Evolutionary conservation across 2,113 vertebrate genomes (phyloP).

Genomic region (Pipa parva): DNA sequence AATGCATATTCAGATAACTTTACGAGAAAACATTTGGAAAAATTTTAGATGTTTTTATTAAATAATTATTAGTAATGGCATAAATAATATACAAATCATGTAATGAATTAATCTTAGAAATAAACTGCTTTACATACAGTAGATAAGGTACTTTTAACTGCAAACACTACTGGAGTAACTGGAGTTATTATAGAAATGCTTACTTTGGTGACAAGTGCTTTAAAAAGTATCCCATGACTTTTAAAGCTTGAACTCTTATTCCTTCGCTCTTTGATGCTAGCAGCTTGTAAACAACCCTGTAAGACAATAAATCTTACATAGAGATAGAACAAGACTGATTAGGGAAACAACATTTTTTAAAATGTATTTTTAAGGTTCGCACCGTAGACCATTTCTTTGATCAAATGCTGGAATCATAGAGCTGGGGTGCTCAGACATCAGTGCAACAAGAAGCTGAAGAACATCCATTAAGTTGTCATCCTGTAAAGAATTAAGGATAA

Average conservation of each 20-base stretch:
- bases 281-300: conserved; percentile 91
- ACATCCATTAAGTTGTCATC: conserved; percentile 98
- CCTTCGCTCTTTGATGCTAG: conserved; percentile 91
- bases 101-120: too few species aligned
- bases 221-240: conserved; percentile 95
- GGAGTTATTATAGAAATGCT: conserved; percentile 62
- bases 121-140: too few species aligned
- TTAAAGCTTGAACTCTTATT: conserved; percentile 90
- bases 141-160: too few species aligned
- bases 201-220: conserved; percentile 88
- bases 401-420: conserved; percentile 96
- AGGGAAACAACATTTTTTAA: neutral
- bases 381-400: conserved; percentile 94
- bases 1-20: too few species aligned
- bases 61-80: too few species aligned
- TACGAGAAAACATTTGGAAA: too few species aligned
- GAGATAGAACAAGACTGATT: conserved; percentile 22
- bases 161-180: too few species aligned
- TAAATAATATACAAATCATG: too few species aligned
- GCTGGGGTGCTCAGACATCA: conserved; percentile 92
- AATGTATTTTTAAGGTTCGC: conserved; percentile 49
- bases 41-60: too few species aligned
- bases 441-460: conserved; percentile 89
- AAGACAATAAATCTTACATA: conserved; percentile 48
- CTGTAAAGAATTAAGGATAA: conserved; percentile 56